phyloP scores from a whole-genome alignment of 1,140 invertebrate species.

The Notospermus geniculatus region DNA sequence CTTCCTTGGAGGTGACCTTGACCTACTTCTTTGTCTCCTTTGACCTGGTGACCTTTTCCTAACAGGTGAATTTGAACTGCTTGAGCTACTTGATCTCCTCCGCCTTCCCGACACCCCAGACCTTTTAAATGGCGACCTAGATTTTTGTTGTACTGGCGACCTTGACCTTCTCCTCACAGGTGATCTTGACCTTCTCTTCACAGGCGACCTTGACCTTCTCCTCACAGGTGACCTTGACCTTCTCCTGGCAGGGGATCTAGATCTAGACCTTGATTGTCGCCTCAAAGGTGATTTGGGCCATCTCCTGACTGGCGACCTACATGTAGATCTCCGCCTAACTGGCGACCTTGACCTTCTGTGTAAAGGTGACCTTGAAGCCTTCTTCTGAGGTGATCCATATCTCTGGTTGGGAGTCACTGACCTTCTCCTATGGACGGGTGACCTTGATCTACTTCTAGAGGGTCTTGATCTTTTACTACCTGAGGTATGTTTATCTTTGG shows the following conservation, averaged over 20 bases:
- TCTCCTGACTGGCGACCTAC: too few species aligned
- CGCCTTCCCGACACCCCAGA: too few species aligned
- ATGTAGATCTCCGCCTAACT: too few species aligned
- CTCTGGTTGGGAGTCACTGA: neutral
- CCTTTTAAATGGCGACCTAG: constrained; percentile 2
- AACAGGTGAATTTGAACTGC: constrained; percentile 22
- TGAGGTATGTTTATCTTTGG: constrained; percentile 3
- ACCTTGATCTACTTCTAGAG: neutral
- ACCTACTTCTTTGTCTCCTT: constrained; percentile 9
- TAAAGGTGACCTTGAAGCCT: neutral
- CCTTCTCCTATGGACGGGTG: too few species aligned
- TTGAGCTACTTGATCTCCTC: neutral
- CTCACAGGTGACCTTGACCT: neutral
- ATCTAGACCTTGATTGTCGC: neutral
- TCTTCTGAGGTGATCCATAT: too few species aligned
- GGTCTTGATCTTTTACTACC: constrained; percentile 10
- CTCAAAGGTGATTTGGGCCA: too few species aligned
- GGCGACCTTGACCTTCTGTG: constrained; percentile 4
- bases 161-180: too few species aligned
- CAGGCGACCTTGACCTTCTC: neutral
- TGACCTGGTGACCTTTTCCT: constrained; percentile 16
- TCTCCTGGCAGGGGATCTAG: neutral
- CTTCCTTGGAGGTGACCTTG: constrained; percentile 19
- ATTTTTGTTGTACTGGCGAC: neutral
- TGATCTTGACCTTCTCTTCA: neutral